Evolutionary conservation across 2,797 vertebrate species (phyloP).

Genomic region (Anabacerthia variegaticeps): DNA sequence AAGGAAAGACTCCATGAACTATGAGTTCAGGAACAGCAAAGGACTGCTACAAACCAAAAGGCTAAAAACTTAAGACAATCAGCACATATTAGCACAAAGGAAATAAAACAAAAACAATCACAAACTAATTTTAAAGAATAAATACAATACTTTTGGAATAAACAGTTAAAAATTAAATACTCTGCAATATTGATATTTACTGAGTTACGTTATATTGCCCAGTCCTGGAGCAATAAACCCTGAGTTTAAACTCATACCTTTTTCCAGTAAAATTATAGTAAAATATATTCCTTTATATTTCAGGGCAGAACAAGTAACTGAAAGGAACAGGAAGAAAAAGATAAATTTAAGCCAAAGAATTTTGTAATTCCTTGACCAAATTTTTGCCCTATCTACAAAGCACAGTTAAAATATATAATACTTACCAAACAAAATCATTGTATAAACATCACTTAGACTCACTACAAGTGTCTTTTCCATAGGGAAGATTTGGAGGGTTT

Average conservation of each 20-base stretch:
- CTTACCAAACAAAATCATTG: not conserved
- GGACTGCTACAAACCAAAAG: not conserved
- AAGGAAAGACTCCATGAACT: not conserved
- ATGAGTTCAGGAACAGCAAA: not conserved
- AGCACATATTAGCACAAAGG: not conserved
- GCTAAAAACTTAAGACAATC: not conserved
- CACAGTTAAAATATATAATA: not conserved
- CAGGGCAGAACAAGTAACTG: conserved; percentile 1
- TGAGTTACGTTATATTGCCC: conserved; percentile 43
- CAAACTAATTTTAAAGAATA: not conserved
- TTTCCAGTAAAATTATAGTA: conserved; percentile 45
- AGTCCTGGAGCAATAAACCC: conserved; percentile 4
- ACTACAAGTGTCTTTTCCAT: accelerated
- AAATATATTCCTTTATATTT: conserved; percentile 68
- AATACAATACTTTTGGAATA: not conserved
- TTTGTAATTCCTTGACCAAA: not conserved
- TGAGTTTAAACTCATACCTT: conserved; percentile 1
- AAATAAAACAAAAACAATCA: accelerated
- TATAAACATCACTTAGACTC: not conserved
- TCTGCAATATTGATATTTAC: conserved; percentile 28
- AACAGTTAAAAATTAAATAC: not conserved
- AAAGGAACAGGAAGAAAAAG: not conserved
- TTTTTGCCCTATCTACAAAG: not conserved
- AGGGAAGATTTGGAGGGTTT: not conserved
- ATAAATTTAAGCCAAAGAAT: not conserved